A percentile compares a stretch with the other conserved stretches of the same genome.
phyloP scores from a whole-genome alignment of 2,113 vertebrate species.

The Solea solea region DNA sequence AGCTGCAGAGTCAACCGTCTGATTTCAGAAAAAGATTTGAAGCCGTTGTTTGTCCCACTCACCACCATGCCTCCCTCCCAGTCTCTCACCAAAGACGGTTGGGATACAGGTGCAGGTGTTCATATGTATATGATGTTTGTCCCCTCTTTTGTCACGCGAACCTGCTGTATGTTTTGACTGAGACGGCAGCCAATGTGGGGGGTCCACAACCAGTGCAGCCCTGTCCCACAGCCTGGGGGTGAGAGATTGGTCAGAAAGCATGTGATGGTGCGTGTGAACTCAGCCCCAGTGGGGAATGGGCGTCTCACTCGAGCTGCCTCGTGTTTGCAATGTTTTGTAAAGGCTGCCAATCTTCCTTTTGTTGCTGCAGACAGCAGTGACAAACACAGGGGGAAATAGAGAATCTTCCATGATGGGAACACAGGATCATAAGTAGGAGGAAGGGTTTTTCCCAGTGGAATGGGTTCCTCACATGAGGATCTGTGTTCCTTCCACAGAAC shows the following conservation, averaged over 20 bases:
- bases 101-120: conserved; percentile 65
- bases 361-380: conserved; percentile 57
- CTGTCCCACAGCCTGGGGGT: conserved; percentile 13
- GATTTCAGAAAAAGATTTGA: not conserved
- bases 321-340: conserved; percentile 68
- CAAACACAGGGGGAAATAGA: conserved; percentile 56
- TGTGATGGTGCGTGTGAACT: conserved; percentile 68
- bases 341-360: conserved; percentile 66
- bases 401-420: conserved; percentile 56
- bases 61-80: conserved; percentile 24
- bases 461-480: conserved; percentile 30
- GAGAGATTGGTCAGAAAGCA: conserved; percentile 40
- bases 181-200: conserved; percentile 53
- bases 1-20: not conserved
- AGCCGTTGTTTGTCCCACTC: conserved; percentile 2
- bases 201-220: conserved; percentile 37
- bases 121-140: conserved; percentile 47
- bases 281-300: conserved; percentile 39
- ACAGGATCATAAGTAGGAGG: conserved; percentile 51
- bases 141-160: conserved; percentile 60
- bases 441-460: conserved; percentile 45
- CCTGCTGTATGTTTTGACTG: conserved; percentile 70
- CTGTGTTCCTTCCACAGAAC: conserved; percentile 19
- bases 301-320: conserved; percentile 49
- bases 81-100: conserved; percentile 34